Percentiles rank a stretch among this genome's conserved stretches.
phyloP scores from a whole-genome alignment of 2,888 invertebrate genomes.

The Pollenia angustigena region DNA sequence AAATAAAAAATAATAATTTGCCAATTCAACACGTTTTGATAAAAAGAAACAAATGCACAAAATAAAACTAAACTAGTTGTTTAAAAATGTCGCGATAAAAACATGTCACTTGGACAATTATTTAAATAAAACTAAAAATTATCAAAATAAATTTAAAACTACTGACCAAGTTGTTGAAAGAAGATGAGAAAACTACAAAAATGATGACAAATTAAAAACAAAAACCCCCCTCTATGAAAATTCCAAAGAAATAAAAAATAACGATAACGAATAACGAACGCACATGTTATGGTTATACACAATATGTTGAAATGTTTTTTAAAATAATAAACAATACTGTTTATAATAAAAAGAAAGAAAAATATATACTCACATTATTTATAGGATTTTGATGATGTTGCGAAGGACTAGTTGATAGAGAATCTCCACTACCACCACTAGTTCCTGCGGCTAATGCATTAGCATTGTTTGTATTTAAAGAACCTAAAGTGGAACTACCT shows the following conservation, averaged over 20 bases:
- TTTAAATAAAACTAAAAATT: conserved; percentile 54
- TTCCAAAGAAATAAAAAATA: conserved; percentile 24
- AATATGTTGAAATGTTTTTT: too few species aligned
- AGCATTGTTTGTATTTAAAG: conserved; percentile 73
- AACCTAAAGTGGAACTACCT: conserved; percentile 68
- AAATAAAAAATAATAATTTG: conserved; percentile 1
- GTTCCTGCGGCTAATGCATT: conserved; percentile 65
- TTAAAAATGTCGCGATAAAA: conserved; percentile 34
- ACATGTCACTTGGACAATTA: conserved; percentile 42
- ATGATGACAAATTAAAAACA: conserved; percentile 41
- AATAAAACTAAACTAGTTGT: not conserved
- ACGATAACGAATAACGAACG: conserved; percentile 1
- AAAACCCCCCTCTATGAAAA: conserved; percentile 31
- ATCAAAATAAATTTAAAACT: conserved; percentile 24
- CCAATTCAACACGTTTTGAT: conserved; percentile 37
- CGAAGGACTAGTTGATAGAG: conserved; percentile 82
- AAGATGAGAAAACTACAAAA: conserved; percentile 12
- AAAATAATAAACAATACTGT: conserved; percentile 4
- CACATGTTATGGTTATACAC: not conserved
- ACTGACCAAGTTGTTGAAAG: conserved; percentile 17
- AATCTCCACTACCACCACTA: conserved; percentile 77
- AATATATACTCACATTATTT: conserved; percentile 65
- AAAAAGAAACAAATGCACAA: conserved; percentile 19
- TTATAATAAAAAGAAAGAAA: not conserved
- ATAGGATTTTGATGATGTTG: conserved; percentile 77